These are phyloP conservation scores for Xylophagus ater DNA, from an alignment of 2,888 invertebrate species.

Conservation along the genomic window DNA sequence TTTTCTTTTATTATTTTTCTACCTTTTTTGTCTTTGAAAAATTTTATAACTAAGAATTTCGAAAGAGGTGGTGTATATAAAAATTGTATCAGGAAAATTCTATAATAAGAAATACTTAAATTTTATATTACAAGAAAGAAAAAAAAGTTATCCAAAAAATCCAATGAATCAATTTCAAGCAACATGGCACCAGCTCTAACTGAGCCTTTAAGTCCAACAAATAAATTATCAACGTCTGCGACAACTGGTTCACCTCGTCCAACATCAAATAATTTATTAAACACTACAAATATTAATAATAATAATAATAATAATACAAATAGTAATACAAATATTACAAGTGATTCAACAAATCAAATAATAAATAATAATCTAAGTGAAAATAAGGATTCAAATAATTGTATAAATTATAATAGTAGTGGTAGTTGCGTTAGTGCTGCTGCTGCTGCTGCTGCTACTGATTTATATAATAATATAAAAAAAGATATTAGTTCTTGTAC, in stretches of 20 bases:
- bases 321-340: not conserved
- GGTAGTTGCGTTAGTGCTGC: constrained; percentile 20
- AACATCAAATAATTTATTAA: constrained; percentile 14
- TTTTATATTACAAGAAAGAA: no score
- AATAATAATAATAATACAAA: constrained; percentile 16
- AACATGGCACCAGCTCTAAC: constrained; percentile 89
- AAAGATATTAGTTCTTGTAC: not conserved
- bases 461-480: not conserved
- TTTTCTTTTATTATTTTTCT: no score
- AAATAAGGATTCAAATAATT: no score
- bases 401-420: constrained; percentile 20
- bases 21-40: no score
- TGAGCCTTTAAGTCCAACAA: constrained; percentile 48
- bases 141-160: no score
- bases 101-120: no score
- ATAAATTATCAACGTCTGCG: constrained; percentile 34
- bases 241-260: constrained; percentile 37
- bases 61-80: no score
- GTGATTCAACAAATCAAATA: not conserved
- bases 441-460: not conserved
- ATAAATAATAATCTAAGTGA: constrained; percentile 9
- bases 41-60: no score
- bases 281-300: constrained; percentile 14
- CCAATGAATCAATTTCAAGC: constrained; percentile 23
- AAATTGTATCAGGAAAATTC: no score